Evolutionary conservation across 35 echinoderm and acorn worm species (phyloP).

Genomic region (Eucidaris tribuloides): DNA sequence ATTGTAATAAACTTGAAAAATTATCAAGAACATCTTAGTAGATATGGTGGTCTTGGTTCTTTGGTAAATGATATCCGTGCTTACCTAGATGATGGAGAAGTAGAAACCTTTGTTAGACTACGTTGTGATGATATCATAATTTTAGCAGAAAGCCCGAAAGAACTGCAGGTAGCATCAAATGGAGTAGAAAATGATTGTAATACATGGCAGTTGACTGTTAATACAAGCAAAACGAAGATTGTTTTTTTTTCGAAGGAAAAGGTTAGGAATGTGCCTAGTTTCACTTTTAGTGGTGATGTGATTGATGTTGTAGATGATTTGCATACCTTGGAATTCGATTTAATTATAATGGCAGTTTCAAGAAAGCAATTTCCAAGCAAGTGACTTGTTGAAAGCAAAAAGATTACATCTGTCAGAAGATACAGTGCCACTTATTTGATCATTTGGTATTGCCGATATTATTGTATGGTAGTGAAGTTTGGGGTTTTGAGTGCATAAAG

Average conservation of each 20-base stretch:
- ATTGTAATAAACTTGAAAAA: neutral
- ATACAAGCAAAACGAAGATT: slow-evolving; percentile 15
- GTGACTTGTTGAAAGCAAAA: too few relatives aligned
- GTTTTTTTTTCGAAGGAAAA: neutral
- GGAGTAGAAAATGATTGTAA: neutral
- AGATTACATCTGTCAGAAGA: too few relatives aligned
- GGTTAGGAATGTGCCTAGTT: neutral
- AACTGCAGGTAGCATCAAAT: neutral
- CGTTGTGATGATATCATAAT: neutral
- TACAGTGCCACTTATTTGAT: too few relatives aligned
- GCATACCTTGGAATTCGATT: too few relatives aligned
- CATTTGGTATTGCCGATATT: too few relatives aligned
- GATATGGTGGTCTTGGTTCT: neutral
- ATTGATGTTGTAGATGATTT: too few relatives aligned
- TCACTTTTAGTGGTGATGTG: too few relatives aligned
- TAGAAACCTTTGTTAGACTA: neutral
- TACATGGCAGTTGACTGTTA: slow-evolving; percentile 1
- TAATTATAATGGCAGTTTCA: too few relatives aligned
- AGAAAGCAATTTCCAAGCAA: too few relatives aligned
- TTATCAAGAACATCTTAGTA: neutral
- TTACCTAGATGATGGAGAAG: neutral
- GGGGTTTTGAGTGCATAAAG: too few relatives aligned
- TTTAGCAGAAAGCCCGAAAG: neutral
- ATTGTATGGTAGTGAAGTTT: too few relatives aligned
- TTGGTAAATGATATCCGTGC: neutral